Conservation (phyloP, 2,888 invertebrate genomes). For the Temnothorax ravouxi region DNA sequence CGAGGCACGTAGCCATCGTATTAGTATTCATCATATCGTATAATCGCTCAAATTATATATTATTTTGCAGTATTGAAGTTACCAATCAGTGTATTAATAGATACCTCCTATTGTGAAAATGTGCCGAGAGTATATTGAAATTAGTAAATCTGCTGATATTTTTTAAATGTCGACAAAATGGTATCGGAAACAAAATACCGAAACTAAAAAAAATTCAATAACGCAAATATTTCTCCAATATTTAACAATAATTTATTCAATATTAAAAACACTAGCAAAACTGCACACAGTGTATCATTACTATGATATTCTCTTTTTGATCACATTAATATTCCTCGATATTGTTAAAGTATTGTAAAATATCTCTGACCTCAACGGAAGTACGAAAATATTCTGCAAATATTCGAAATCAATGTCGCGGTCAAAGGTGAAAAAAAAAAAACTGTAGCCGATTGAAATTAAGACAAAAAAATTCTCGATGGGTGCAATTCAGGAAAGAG, state of each 20-base stretch:
- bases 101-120: background rate
- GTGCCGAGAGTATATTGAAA: background rate
- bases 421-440: constrained; percentile 1
- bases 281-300: background rate
- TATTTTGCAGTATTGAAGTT: background rate
- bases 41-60: constrained; percentile 14
- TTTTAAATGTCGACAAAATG: background rate
- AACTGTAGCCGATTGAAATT: constrained; percentile 17
- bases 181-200: background rate
- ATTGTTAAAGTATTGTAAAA: background rate
- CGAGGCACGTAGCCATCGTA: background rate
- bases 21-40: background rate
- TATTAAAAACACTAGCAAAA: background rate
- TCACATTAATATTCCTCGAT: background rate
- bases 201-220: background rate
- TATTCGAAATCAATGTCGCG: background rate
- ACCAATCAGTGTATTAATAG: constrained; percentile 2
- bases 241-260: background rate
- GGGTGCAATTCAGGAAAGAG: constrained; percentile 35
- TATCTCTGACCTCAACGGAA: background rate
- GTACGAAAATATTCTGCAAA: background rate
- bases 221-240: background rate
- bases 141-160: background rate
- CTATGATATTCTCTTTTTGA: background rate
- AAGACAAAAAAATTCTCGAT: background rate